phyloP scores from a whole-genome alignment of 2,113 vertebrate species.

The Urocolius indicus region DNA sequence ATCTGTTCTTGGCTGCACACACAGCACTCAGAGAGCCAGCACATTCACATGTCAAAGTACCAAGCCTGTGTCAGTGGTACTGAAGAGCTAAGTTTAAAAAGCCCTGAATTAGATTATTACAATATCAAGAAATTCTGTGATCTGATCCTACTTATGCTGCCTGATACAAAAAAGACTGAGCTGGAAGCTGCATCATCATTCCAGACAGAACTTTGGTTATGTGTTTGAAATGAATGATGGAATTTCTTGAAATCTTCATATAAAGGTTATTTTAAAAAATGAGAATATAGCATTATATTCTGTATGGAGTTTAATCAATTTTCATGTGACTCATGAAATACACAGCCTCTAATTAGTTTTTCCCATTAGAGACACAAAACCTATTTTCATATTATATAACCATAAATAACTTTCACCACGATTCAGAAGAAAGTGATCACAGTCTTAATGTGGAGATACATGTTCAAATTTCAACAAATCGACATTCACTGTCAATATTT shows the following conservation, averaged over 20 bases:
- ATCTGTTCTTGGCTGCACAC: background rate
- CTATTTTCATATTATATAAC: background rate
- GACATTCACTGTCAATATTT: background rate
- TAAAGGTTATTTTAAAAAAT: background rate
- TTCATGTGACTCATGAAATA: background rate
- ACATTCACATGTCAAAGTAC: background rate
- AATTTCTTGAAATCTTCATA: background rate
- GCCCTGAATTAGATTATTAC: background rate
- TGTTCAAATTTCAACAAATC: background rate
- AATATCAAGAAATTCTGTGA: background rate
- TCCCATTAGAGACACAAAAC: background rate
- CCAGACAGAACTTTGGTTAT: too few species aligned
- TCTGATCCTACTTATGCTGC: fast-evolving
- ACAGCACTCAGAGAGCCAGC: too few species aligned
- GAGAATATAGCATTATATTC: background rate
- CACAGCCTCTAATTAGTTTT: background rate
- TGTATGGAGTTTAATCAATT: background rate
- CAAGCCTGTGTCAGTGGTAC: background rate
- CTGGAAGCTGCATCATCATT: background rate
- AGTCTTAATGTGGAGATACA: background rate
- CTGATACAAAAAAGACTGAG: background rate
- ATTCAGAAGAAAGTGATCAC: background rate
- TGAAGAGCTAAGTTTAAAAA: background rate
- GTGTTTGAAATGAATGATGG: background rate
- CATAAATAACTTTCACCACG: background rate